Evolutionary conservation across 2,888 invertebrate species (phyloP).

Genomic region (Tenthredo amoena): DNA sequence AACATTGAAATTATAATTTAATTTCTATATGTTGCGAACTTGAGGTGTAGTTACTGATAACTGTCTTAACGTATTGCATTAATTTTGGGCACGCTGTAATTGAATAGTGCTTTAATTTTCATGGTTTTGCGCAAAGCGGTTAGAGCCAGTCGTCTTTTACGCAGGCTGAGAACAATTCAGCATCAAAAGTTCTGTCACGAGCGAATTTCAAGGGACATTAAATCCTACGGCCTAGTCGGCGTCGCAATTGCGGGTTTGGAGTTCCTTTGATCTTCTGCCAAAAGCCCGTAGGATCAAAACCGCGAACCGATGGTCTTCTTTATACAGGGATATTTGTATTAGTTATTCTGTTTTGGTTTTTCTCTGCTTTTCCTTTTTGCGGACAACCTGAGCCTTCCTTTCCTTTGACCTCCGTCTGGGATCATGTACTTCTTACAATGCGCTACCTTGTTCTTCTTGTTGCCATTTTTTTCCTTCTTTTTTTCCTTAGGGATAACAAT

Average conservation of each 20-base stretch:
- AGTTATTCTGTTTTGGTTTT: conserved; percentile 1
- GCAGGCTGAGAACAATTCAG: conserved; percentile 19
- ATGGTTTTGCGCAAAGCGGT: neutral
- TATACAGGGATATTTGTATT: neutral
- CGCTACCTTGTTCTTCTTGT: neutral
- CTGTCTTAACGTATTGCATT: neutral
- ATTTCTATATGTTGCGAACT: neutral
- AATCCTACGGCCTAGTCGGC: neutral
- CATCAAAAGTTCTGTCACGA: conserved; percentile 17
- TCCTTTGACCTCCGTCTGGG: neutral
- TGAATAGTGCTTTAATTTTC: conserved; percentile 14
- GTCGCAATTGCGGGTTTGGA: neutral
- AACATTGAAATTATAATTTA: neutral
- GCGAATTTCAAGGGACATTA: conserved; percentile 27
- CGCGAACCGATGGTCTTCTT: conserved; percentile 9
- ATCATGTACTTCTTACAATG: neutral
- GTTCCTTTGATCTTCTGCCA: conserved; percentile 13
- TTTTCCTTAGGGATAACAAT: neutral
- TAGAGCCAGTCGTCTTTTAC: conserved; percentile 3
- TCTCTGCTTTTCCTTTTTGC: neutral
- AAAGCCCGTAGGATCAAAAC: conserved; percentile 5
- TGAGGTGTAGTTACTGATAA: neutral
- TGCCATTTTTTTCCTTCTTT: neutral
- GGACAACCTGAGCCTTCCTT: neutral
- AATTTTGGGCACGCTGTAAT: neutral